Conservation (phyloP, 2,888 invertebrate species). For the Lobophora halterata region DNA sequence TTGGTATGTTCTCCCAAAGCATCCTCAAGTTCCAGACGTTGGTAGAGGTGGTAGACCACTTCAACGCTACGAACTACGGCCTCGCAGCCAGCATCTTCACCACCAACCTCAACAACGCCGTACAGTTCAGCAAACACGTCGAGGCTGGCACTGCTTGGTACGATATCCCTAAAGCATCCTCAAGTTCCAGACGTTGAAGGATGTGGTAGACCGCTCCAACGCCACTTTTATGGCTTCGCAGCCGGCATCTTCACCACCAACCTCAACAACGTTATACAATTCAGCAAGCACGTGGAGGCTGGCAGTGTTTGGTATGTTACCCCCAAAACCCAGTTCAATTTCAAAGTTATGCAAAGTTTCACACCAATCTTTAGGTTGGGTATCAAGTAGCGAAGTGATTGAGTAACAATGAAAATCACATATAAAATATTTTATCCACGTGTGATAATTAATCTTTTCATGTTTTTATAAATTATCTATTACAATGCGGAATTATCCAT, state of each 20-base stretch:
- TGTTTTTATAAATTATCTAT: no score
- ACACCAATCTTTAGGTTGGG: no score
- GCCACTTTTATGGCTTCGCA: constrained; percentile 89
- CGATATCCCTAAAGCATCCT: constrained; percentile 88
- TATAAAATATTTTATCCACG: no score
- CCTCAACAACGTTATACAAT: constrained; percentile 87
- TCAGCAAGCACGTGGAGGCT: constrained; percentile 86
- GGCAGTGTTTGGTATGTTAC: constrained; percentile 88
- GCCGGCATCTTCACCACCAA: no score
- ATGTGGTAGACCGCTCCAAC: constrained; percentile 91
- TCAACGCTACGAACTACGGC: constrained; percentile 90
- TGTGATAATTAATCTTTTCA: no score
- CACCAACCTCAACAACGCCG: constrained; percentile 87
- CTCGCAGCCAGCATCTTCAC: constrained; percentile 92
- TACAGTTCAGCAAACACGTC: constrained; percentile 86
- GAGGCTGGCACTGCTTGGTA: constrained; percentile 90
- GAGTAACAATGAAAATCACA: no score
- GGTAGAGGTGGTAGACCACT: constrained; percentile 90
- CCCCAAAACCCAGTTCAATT: no score
- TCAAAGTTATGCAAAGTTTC: no score
- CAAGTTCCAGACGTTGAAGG: constrained; percentile 88
- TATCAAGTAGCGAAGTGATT: no score
- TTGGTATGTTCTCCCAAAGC: constrained; percentile 87
- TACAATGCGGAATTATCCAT: no score
- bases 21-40: constrained; percentile 90